A percentile compares a stretch with the other conserved stretches of the same genome.
phyloP scores from a whole-genome alignment of 2,888 invertebrate species.

The Napeogenes sylphis region DNA sequence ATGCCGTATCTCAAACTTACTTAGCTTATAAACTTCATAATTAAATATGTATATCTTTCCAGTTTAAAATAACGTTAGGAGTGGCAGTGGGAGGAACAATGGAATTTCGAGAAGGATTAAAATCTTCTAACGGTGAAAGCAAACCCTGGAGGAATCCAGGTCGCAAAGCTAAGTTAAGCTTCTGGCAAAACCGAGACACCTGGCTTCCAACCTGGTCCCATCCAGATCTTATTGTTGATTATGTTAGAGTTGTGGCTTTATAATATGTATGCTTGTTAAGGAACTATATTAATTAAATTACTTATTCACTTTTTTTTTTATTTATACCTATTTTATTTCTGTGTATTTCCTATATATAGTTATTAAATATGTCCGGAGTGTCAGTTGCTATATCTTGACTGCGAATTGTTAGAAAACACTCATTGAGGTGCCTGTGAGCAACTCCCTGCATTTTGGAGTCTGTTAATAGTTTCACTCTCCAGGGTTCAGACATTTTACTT shows the following conservation, averaged over 20 bases:
- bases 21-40: no score
- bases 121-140: conserved; percentile 39
- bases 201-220: conserved; percentile 76
- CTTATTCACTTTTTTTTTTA: no score
- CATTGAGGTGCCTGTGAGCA: conserved; percentile 9
- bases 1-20: no score
- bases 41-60: conserved; percentile 7
- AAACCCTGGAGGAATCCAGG: conserved; percentile 80
- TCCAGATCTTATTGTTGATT: conserved; percentile 22
- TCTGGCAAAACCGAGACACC: conserved; percentile 66
- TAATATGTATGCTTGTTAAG: conserved; percentile 5
- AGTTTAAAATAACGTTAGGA: conserved; percentile 79
- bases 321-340: no score
- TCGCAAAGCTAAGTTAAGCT: conserved; percentile 65
- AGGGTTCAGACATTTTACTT: conserved; percentile 15
- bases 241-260: conserved; percentile 25
- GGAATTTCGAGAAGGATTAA: conserved; percentile 74
- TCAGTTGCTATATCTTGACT: neutral
- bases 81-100: conserved; percentile 79
- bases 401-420: conserved; percentile 11
- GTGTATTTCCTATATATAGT: neutral
- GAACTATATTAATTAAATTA: neutral
- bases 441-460: conserved; percentile 1
- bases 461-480: conserved; percentile 16
- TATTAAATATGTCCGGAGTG: neutral